phyloP scores from a whole-genome alignment of 2,888 invertebrate genomes.

The Phortica magna region DNA sequence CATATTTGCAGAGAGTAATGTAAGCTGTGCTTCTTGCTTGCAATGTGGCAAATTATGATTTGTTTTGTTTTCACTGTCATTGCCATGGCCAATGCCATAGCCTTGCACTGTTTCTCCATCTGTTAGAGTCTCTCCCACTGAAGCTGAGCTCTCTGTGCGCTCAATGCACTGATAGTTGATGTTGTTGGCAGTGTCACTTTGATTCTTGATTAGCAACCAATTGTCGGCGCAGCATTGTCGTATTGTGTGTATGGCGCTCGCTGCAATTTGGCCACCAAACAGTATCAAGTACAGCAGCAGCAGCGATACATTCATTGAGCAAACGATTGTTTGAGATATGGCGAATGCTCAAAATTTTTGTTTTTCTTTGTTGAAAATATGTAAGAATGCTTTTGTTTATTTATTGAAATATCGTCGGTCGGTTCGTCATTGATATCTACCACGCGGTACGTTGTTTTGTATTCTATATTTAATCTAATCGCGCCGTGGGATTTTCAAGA shows the following conservation, averaged over 20 bases:
- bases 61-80: neutral
- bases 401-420: neutral
- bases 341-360: neutral
- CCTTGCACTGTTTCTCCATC: neutral
- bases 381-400: neutral
- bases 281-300: neutral
- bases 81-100: neutral
- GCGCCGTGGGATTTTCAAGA: neutral
- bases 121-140: neutral
- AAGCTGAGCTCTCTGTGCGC: neutral
- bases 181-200: neutral
- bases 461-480: slow-evolving; percentile 6
- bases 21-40: slow-evolving; percentile 30
- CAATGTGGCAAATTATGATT: slow-evolving; percentile 35
- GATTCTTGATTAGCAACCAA: neutral
- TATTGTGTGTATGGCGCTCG: neutral
- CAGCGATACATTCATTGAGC: neutral
- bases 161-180: neutral
- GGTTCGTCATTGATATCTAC: neutral
- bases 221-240: neutral
- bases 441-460: neutral
- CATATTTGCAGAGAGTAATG: neutral
- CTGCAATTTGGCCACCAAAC: neutral
- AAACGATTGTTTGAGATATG: neutral
- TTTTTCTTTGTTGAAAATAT: neutral